phyloP scores from a whole-genome alignment of 2,797 vertebrate genomes.

The Cyclopterus lumpus region DNA sequence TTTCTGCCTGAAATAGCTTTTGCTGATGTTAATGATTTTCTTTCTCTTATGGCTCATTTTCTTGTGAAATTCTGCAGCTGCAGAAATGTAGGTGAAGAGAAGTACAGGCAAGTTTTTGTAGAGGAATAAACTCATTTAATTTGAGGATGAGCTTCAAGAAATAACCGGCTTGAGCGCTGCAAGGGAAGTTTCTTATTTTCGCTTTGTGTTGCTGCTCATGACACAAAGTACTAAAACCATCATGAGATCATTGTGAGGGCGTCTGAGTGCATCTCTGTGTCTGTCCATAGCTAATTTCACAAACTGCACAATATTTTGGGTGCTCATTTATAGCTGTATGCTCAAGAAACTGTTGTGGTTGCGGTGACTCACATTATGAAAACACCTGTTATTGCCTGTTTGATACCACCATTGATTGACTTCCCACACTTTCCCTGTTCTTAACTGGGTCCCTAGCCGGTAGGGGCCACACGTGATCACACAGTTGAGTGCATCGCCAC shows the following conservation, averaged over 20 bases:
- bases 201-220: background rate
- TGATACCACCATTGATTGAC: background rate
- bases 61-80: conserved; percentile 74
- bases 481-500: background rate
- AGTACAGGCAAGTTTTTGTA: conserved; percentile 46
- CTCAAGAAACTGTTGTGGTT: background rate
- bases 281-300: background rate
- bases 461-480: background rate
- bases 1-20: conserved; percentile 76
- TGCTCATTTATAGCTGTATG: background rate
- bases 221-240: background rate
- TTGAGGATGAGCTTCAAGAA: conserved; percentile 36
- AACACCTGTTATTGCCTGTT: background rate
- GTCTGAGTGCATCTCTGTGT: background rate
- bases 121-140: conserved; percentile 42
- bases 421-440: background rate
- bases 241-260: background rate
- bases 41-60: conserved; percentile 76
- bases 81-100: conserved; percentile 63
- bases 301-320: background rate
- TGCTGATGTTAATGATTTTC: conserved; percentile 80
- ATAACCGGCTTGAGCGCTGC: conserved; percentile 10
- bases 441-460: background rate
- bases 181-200: background rate
- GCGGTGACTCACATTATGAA: background rate